Conservation (phyloP, 2,797 vertebrate species). For the Zenarchopterus dispar region DNA sequence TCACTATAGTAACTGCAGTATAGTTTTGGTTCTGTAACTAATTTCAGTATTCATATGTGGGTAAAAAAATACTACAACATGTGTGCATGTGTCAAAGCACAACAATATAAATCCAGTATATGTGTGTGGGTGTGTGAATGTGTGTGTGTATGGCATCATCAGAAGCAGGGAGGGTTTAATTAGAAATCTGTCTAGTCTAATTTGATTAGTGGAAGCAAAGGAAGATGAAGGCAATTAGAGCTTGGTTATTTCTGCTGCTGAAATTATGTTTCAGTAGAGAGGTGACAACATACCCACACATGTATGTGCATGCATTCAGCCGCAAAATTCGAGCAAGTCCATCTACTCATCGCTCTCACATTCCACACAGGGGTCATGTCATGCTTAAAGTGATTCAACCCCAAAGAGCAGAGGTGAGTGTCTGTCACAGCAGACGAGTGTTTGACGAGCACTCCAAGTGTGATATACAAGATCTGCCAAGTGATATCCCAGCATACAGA, state of each 20-base stretch:
- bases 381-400: constrained; percentile 46
- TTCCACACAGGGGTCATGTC: constrained; percentile 40
- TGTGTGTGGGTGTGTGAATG: constrained; percentile 22
- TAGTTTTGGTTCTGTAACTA: constrained; percentile 1
- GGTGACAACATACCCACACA: constrained; percentile 53
- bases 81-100: constrained; percentile 8
- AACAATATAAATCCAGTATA: background rate
- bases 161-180: constrained; percentile 72
- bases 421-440: constrained; percentile 41
- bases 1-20: no score
- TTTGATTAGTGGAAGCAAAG: constrained; percentile 79
- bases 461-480: constrained; percentile 43
- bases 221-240: constrained; percentile 80
- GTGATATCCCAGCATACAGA: constrained; percentile 41
- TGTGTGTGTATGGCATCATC: constrained; percentile 47
- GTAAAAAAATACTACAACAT: constrained; percentile 34
- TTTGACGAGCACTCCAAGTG: constrained; percentile 50
- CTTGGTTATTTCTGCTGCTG: constrained; percentile 69
- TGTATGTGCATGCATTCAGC: background rate
- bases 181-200: constrained; percentile 78
- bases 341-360: constrained; percentile 16
- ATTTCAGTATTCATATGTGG: constrained; percentile 34
- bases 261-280: constrained; percentile 68
- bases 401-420: constrained; percentile 61
- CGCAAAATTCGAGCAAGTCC: constrained; percentile 19